Evolutionary conservation across 2,888 invertebrate species (phyloP).

Genomic region (Eurois occulta): DNA sequence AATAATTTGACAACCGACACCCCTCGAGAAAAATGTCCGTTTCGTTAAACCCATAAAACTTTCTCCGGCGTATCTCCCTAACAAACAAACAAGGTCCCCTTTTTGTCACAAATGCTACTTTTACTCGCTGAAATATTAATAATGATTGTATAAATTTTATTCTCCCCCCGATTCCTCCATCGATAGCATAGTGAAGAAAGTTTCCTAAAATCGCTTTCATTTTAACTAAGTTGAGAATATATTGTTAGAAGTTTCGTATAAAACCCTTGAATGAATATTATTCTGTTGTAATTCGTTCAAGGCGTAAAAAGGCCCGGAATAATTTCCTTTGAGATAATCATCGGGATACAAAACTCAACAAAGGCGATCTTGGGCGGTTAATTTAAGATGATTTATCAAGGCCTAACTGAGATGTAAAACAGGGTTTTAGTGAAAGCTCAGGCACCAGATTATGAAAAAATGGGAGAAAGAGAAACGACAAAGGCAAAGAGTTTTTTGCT

Average conservation of each 20-base stretch:
- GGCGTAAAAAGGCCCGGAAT: conserved; percentile 36
- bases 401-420: conserved; percentile 58
- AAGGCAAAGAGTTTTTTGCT: conserved; percentile 38
- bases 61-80: conserved; percentile 40
- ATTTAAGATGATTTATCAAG: conserved; percentile 62
- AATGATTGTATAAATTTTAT: conserved; percentile 59
- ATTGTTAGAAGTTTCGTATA: conserved; percentile 60
- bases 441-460: conserved; percentile 49
- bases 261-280: conserved; percentile 46
- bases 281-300: conserved; percentile 51
- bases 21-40: conserved; percentile 41
- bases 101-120: conserved; percentile 59
- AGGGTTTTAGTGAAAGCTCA: conserved; percentile 44
- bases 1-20: conserved; percentile 29
- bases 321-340: conserved; percentile 54
- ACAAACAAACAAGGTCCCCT: conserved; percentile 60
- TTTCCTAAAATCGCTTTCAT: conserved; percentile 56
- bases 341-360: conserved; percentile 37
- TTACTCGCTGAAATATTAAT: conserved; percentile 63
- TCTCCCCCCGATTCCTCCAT: conserved; percentile 33
- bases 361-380: conserved; percentile 41
- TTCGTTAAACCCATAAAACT: conserved; percentile 58
- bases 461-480: conserved; percentile 44
- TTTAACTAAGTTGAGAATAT: conserved; percentile 57
- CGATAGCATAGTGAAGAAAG: conserved; percentile 61